Evolutionary conservation across 2,888 invertebrate genomes (phyloP).

Genomic region (Epicampocera succincta): DNA sequence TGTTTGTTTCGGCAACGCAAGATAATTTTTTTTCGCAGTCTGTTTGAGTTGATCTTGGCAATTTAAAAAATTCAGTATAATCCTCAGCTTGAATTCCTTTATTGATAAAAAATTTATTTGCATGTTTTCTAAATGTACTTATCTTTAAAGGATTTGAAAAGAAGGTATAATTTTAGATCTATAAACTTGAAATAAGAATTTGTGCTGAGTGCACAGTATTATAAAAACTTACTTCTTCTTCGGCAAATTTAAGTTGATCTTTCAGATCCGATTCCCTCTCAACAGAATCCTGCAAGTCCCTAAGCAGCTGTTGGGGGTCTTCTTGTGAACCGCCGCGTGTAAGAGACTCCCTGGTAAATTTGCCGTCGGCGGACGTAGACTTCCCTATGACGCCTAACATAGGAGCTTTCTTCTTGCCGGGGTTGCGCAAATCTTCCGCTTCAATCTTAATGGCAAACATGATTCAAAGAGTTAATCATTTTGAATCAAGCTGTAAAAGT

Average conservation of each 20-base stretch:
- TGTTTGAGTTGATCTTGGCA: slow-evolving; percentile 80
- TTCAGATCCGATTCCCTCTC: slow-evolving; percentile 96
- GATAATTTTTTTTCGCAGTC: slow-evolving; percentile 18
- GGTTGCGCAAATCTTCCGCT: slow-evolving; percentile 79
- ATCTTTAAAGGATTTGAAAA: slow-evolving; percentile 39
- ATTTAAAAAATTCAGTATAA: slow-evolving; percentile 71
- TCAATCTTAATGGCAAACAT: slow-evolving; percentile 78
- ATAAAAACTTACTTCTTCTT: slow-evolving; percentile 88
- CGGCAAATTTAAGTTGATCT: slow-evolving; percentile 95
- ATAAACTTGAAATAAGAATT: slow-evolving; percentile 10
- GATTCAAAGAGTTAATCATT: background rate
- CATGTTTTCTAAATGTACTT: slow-evolving; percentile 1
- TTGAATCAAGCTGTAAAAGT: too few species aligned
- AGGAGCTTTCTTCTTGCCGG: slow-evolving; percentile 84
- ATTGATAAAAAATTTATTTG: slow-evolving; percentile 70
- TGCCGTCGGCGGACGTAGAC: slow-evolving; percentile 85
- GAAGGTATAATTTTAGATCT: slow-evolving; percentile 16
- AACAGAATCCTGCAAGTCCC: slow-evolving; percentile 94
- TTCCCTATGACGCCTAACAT: slow-evolving; percentile 84
- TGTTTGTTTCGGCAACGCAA: background rate
- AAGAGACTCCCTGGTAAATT: slow-evolving; percentile 88
- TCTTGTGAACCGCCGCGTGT: slow-evolving; percentile 91
- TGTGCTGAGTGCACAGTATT: background rate
- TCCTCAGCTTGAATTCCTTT: slow-evolving; percentile 79
- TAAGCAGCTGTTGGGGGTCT: slow-evolving; percentile 89